phyloP scores from a whole-genome alignment of 2,113 vertebrate species.

The Gambusia holbrooki region DNA sequence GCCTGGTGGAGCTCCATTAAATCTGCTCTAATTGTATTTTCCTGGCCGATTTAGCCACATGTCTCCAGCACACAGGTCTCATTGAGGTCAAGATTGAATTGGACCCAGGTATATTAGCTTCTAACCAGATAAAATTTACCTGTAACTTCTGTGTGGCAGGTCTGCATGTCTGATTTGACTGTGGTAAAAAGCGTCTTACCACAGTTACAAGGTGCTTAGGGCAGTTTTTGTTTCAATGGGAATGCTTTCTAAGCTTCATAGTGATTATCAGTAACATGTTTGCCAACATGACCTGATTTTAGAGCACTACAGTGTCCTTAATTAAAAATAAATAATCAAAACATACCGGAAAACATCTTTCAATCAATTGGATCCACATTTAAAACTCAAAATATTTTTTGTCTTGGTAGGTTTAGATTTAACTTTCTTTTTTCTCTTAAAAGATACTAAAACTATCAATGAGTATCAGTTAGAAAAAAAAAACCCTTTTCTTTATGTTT shows the following conservation, averaged over 20 bases:
- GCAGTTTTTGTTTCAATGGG: neutral
- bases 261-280: neutral
- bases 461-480: too few species aligned
- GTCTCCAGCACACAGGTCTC: slow-evolving; percentile 64
- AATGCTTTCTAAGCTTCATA: neutral
- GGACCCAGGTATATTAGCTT: slow-evolving; percentile 43
- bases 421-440: too few species aligned
- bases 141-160: slow-evolving; percentile 27
- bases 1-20: slow-evolving; percentile 66
- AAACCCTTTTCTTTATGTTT: neutral
- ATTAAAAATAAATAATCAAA: too few species aligned
- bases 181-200: slow-evolving; percentile 2
- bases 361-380: too few species aligned
- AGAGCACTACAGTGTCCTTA: neutral
- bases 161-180: slow-evolving; percentile 45
- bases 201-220: neutral
- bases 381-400: too few species aligned
- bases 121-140: slow-evolving; percentile 43
- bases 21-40: slow-evolving; percentile 73
- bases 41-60: slow-evolving; percentile 62
- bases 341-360: too few species aligned
- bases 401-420: too few species aligned
- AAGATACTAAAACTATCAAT: too few species aligned
- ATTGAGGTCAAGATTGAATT: slow-evolving; percentile 67
- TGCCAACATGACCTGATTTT: neutral